Evolutionary conservation across 2,888 invertebrate species (phyloP), one percentile per base, ranked within the genome.

Genomic region (Apoderus coryli): DNA sequence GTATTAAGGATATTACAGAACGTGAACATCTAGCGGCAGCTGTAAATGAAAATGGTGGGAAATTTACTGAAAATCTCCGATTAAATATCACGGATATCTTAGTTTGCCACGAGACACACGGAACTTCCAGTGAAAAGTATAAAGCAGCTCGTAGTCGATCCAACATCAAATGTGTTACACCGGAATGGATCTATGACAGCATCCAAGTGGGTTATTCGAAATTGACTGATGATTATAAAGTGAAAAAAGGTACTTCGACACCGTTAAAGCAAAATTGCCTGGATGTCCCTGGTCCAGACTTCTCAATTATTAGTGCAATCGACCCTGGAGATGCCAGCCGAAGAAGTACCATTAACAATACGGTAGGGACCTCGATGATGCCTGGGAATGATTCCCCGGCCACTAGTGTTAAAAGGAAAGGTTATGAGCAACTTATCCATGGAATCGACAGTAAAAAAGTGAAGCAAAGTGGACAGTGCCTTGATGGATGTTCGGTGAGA

Each of bases 151-250:
- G 63, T 24, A 65, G 65, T 37, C 41, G 44, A 7, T 9, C 31
- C 3, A 61, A 61, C 32, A 47, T 55, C n/a, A 44, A 71, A 22
- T 82, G 88, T 45, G 72, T 92, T 0, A 61, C 65, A 9, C 67
- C 77, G 0, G 60, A 74, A 2, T 93, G 93, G 92, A 62, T 90
- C 22, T 65, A 66, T 32, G 79, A 85, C 15, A 85, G 82, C n/a
- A 63, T 76, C 0, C 61, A 67, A 14, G 67, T 65, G 14, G 84
- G 85, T 0, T 76, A 70, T 38, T 73, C 79, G 0, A n/a, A n/a
- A n/a, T n/a, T n/a, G n/a, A n/a, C 19, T 19, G 10, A 9, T 10
- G 6, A n/a, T 6, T 24, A 24, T 10, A 34, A 37, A 32, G 37
- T 43, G 11, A 27, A 40, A 9, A 43, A 38, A 29, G 31, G 67